Conservation (phyloP, 2,797 vertebrate genomes). For the Pantherophis vulpinus region DNA sequence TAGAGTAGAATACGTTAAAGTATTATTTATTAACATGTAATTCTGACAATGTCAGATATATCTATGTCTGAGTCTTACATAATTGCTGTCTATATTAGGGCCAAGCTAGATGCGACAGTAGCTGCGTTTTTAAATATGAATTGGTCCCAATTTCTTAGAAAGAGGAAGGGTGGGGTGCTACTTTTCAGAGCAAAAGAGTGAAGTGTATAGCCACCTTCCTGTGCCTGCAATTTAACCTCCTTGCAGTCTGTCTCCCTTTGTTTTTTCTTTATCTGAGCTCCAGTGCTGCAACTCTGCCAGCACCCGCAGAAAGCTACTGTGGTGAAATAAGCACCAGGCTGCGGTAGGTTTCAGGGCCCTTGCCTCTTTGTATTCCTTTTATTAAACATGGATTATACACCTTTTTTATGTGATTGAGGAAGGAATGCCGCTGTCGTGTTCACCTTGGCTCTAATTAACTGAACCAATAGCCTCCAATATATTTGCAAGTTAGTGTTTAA, state of each 20-base stretch:
- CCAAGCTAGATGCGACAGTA: slow-evolving; percentile 13
- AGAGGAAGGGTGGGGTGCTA: neutral
- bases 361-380: neutral
- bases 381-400: neutral
- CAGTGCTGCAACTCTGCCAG: neutral
- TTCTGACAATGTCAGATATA: slow-evolving; percentile 36
- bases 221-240: slow-evolving; percentile 3
- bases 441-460: neutral
- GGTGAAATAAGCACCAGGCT: neutral
- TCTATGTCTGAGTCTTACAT: slow-evolving; percentile 25
- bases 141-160: neutral
- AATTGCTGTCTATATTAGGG: neutral
- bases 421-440: neutral
- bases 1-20: slow-evolving; percentile 22
- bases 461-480: neutral
- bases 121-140: neutral
- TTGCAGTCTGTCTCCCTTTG: neutral
- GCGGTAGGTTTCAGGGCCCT: slow-evolving; percentile 1
- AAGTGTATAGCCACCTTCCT: neutral
- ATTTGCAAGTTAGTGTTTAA: slow-evolving; percentile 32
- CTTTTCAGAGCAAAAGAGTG: slow-evolving; percentile 3
- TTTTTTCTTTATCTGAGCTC: neutral
- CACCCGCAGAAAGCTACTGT: neutral
- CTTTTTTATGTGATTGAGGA: slow-evolving; percentile 1
- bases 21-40: slow-evolving; percentile 32